Evolutionary conservation across 2,888 invertebrate species (phyloP).

Genomic region (Mesochorus sp.): DNA sequence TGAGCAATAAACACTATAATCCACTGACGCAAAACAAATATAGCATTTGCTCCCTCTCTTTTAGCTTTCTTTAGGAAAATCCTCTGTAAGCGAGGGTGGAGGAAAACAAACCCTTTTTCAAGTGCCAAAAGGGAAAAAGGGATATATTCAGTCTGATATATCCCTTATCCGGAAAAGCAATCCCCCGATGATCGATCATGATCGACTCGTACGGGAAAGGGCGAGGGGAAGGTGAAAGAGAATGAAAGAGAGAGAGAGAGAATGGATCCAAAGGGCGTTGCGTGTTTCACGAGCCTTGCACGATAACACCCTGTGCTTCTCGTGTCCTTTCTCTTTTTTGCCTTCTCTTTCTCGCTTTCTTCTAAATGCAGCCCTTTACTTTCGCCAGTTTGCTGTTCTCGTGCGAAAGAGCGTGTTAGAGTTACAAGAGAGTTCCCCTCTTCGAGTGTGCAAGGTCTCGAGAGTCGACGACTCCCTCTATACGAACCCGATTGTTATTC

Average conservation of each 20-base stretch:
- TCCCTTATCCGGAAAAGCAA: constrained; percentile 75
- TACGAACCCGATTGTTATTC: constrained; percentile 78
- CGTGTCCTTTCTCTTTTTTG: constrained; percentile 67
- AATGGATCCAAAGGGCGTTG: constrained; percentile 61
- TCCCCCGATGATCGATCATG: constrained; percentile 79
- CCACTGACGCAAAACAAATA: constrained; percentile 80
- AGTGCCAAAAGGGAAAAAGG: constrained; percentile 42
- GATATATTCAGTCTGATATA: constrained; percentile 65
- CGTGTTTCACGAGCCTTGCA: constrained; percentile 66
- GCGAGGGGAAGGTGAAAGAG: neutral
- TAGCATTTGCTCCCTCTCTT: constrained; percentile 60
- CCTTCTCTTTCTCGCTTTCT: constrained; percentile 26
- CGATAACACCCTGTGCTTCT: constrained; percentile 62
- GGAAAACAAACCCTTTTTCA: constrained; percentile 53
- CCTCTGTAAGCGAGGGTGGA: constrained; percentile 46
- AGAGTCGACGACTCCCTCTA: constrained; percentile 34
- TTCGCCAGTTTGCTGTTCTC: constrained; percentile 52
- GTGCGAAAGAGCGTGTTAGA: constrained; percentile 63
- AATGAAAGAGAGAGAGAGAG: constrained; percentile 38
- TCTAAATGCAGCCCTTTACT: constrained; percentile 66
- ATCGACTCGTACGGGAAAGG: constrained; percentile 69
- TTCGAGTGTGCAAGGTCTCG: constrained; percentile 51
- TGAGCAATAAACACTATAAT: constrained; percentile 80
- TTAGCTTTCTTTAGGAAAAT: constrained; percentile 44
- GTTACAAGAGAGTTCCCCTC: constrained; percentile 60